A percentile compares a stretch with the other conserved stretches of the same genome.
phyloP scores from a whole-genome alignment of 2,797 vertebrate genomes.

The Enteromius anoplus region DNA sequence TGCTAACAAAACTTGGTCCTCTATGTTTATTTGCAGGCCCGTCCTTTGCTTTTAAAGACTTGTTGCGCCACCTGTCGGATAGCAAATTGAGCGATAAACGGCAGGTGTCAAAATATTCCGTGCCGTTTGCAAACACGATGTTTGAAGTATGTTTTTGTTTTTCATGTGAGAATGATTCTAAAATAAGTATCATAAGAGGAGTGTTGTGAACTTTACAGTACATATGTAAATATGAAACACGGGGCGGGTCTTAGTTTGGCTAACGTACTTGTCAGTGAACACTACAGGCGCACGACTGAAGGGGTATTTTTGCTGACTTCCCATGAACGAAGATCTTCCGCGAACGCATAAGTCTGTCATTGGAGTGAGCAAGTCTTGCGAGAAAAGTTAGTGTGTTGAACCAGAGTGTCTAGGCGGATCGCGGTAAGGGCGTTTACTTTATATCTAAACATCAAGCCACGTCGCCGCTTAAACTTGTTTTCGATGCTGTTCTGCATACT shows the following conservation, averaged over 20 bases:
- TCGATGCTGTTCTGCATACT: not conserved
- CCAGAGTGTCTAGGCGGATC: not conserved
- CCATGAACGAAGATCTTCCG: conserved; percentile 17
- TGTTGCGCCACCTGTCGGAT: conserved; percentile 35
- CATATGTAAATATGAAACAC: not conserved
- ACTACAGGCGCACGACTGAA: not conserved
- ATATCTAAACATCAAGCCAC: not conserved
- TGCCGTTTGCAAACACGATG: not conserved
- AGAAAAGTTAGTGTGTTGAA: not conserved
- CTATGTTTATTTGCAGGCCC: not conserved
- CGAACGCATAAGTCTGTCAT: not conserved
- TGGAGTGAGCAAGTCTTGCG: not conserved
- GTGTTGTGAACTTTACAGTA: not conserved
- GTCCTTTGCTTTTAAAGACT: not conserved
- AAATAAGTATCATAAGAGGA: not conserved
- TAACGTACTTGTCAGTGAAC: not conserved
- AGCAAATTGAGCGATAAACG: not conserved
- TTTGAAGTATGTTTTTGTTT: not conserved
- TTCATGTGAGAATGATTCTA: not conserved
- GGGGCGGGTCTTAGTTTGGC: conserved; percentile 7
- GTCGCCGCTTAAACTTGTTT: conserved; percentile 3
- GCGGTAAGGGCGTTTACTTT: conserved; percentile 33
- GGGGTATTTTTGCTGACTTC: not conserved
- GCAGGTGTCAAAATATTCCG: not conserved
- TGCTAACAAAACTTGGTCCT: not conserved